Evolutionary conservation across 1,140 invertebrate species (phyloP).

Genomic region (Arctopsyche grandis): DNA sequence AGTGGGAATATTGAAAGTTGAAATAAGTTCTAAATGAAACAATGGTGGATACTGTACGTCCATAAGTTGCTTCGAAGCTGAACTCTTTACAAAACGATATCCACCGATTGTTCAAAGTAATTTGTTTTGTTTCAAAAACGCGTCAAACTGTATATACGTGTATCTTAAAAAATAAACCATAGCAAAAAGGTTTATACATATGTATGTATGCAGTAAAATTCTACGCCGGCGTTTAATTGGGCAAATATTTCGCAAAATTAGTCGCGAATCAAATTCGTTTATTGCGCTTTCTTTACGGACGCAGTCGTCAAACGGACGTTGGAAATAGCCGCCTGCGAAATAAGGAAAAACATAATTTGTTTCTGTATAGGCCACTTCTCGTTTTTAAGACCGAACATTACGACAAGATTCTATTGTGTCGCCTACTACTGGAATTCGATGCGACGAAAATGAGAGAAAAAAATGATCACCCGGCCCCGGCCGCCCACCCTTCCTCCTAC

Average conservation of each 20-base stretch:
- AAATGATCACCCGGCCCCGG: background rate
- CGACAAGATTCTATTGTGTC: slow-evolving; percentile 8
- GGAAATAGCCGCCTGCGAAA: slow-evolving; percentile 1
- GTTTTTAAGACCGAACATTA: background rate
- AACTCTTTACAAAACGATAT: too few species aligned
- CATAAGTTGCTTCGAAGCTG: too few species aligned
- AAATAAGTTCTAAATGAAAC: too few species aligned
- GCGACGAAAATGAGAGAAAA: background rate
- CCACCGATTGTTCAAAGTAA: too few species aligned
- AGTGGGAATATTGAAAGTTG: too few species aligned
- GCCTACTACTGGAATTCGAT: background rate
- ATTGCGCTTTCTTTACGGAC: slow-evolving; percentile 8
- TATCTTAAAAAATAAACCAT: background rate
- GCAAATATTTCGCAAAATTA: slow-evolving; percentile 21
- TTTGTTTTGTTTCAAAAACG: too few species aligned
- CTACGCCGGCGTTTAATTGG: background rate
- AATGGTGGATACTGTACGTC: too few species aligned
- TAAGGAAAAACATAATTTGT: slow-evolving; percentile 25
- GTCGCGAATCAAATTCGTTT: slow-evolving; percentile 27
- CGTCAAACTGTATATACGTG: background rate
- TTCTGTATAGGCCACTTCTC: slow-evolving; percentile 6
- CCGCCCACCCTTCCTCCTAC: background rate
- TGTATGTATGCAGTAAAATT: background rate
- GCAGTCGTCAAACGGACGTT: too few species aligned
- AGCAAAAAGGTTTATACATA: too few species aligned